A percentile compares a stretch with the other conserved stretches of the same genome.
Evolutionary conservation across 2,113 vertebrate species (phyloP).

Genomic region (Prietella phreatophila): DNA sequence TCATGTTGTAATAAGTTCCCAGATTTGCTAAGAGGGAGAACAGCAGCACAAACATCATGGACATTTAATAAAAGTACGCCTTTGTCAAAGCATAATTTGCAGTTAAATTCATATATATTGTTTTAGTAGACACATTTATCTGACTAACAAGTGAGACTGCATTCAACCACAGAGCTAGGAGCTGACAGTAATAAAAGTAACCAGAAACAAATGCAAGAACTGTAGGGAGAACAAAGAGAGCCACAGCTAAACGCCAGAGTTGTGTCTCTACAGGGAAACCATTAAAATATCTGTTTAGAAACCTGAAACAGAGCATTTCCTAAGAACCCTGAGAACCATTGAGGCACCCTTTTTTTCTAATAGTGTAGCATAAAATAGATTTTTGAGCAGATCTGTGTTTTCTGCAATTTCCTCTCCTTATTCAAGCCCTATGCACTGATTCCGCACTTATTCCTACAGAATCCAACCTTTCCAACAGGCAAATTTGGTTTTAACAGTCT

Average conservation of each 20-base stretch:
- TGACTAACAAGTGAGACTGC: neutral
- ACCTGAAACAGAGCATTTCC: neutral
- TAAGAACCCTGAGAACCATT: neutral
- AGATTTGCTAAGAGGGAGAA: neutral
- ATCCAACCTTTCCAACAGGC: neutral
- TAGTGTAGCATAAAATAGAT: neutral
- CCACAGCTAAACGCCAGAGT: neutral
- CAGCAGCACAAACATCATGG: neutral
- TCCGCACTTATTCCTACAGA: neutral
- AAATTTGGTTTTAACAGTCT: neutral
- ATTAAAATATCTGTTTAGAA: neutral
- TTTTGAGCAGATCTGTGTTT: neutral
- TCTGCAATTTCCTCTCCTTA: neutral
- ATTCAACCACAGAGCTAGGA: neutral
- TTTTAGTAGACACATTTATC: neutral
- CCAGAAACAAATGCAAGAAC: slow-evolving; percentile 1
- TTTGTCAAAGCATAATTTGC: neutral
- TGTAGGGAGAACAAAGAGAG: neutral
- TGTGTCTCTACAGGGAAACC: neutral
- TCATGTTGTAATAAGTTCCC: neutral
- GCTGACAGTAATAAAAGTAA: neutral
- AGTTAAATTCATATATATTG: neutral
- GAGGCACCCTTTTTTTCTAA: neutral
- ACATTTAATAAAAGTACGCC: neutral
- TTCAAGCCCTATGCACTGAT: neutral